Evolutionary conservation across 2,113 vertebrate genomes (phyloP).

Genomic region (Caloenas nicobarica): DNA sequence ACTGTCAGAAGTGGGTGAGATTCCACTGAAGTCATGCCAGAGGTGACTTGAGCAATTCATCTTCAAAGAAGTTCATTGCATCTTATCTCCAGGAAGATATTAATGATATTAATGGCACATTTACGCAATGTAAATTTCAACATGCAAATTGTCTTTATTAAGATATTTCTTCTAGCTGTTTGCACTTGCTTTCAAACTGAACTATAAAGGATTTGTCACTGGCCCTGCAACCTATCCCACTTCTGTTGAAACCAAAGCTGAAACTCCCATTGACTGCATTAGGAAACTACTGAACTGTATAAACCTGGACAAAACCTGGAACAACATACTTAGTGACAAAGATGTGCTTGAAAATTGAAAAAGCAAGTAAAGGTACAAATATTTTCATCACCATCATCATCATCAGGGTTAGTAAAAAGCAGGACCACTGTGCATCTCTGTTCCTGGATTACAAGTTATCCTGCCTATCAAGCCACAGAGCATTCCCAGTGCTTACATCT

Average conservation of each 20-base stretch:
- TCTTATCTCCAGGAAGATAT: constrained; percentile 60
- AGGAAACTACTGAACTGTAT: background rate
- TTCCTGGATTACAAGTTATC: background rate
- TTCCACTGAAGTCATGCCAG: constrained; percentile 58
- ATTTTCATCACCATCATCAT: background rate
- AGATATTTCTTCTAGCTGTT: constrained; percentile 38
- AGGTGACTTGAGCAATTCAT: constrained; percentile 55
- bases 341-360: background rate
- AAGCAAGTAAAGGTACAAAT: background rate
- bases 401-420: background rate
- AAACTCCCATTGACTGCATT: background rate
- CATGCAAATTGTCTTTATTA: constrained; percentile 35
- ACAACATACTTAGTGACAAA: background rate
- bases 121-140: constrained; percentile 11
- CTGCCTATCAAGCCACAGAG: background rate
- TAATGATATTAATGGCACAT: constrained; percentile 39
- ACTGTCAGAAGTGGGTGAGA: constrained; percentile 53
- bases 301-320: background rate
- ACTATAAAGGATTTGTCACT: constrained; percentile 16
- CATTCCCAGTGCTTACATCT: background rate
- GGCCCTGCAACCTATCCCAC: background rate
- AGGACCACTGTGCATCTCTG: background rate
- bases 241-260: constrained; percentile 14
- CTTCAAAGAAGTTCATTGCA: constrained; percentile 61
- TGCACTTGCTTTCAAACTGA: constrained; percentile 21